Conservation (phyloP, 2,113 vertebrate genomes). For the Physeter macrocephalus region DNA sequence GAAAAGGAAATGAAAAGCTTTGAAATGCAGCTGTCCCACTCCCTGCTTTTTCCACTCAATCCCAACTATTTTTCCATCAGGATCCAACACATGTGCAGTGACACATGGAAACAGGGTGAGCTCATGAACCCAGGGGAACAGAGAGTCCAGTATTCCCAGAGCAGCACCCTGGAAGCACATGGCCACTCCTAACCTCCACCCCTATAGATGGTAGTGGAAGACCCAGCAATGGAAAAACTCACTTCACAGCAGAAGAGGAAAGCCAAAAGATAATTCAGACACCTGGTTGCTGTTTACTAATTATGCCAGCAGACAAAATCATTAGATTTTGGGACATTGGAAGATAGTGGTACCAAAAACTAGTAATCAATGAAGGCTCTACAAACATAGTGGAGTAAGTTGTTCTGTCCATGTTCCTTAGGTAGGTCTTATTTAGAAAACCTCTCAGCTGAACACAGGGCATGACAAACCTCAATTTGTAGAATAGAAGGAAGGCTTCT, state of each 20-base stretch:
- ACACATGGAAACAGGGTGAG: conserved; percentile 67
- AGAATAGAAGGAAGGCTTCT: background rate
- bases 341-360: background rate
- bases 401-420: background rate
- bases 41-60: conserved; percentile 67
- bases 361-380: background rate
- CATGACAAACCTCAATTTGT: background rate
- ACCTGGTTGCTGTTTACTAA: background rate
- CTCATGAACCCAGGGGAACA: conserved; percentile 48
- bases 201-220: background rate
- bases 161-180: conserved; percentile 50
- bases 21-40: conserved; percentile 49
- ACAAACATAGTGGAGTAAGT: background rate
- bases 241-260: background rate
- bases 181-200: background rate
- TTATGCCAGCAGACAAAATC: background rate
- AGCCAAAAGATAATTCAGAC: conserved; percentile 6
- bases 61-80: conserved; percentile 51
- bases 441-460: background rate
- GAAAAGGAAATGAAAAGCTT: conserved; percentile 61
- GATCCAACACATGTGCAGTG: conserved; percentile 13
- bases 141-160: background rate
- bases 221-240: conserved; percentile 31
- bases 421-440: background rate
- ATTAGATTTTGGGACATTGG: background rate